These are phyloP conservation scores for Coregonus suidteri DNA, from an alignment of 2,797 vertebrate species.

Conservation along the genomic window DNA sequence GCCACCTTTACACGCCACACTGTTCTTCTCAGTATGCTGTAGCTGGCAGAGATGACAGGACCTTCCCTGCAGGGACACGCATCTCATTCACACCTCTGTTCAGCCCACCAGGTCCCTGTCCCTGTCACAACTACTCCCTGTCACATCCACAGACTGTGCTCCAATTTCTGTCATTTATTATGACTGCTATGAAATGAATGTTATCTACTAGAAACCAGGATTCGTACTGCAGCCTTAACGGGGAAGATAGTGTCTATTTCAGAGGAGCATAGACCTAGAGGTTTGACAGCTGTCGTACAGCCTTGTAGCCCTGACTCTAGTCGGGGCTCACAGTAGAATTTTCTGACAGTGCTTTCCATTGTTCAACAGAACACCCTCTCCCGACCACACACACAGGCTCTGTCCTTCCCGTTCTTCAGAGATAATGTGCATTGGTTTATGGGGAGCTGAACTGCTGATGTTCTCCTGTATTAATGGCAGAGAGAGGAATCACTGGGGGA, in stretches of 20 bases:
- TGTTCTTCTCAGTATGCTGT: background rate
- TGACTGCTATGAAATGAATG: background rate
- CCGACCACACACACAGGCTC: background rate
- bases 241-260: background rate
- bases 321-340: background rate
- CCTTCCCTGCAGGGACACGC: background rate
- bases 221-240: background rate
- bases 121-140: background rate
- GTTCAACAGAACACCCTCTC: no score
- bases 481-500: no score
- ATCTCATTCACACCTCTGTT: background rate
- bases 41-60: background rate
- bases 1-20: background rate
- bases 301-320: background rate
- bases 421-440: background rate
- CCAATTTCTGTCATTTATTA: background rate
- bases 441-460: no score
- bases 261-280: background rate
- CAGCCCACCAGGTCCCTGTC: background rate
- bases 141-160: background rate
- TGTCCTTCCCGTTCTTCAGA: background rate
- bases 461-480: no score
- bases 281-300: background rate
- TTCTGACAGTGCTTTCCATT: background rate
- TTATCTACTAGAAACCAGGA: background rate